Percentiles rank a stretch among this genome's conserved stretches.
Conservation (phyloP, 30 jellyfish, hydroid and myxozoan species). For the Turritopsis rubra region DNA sequence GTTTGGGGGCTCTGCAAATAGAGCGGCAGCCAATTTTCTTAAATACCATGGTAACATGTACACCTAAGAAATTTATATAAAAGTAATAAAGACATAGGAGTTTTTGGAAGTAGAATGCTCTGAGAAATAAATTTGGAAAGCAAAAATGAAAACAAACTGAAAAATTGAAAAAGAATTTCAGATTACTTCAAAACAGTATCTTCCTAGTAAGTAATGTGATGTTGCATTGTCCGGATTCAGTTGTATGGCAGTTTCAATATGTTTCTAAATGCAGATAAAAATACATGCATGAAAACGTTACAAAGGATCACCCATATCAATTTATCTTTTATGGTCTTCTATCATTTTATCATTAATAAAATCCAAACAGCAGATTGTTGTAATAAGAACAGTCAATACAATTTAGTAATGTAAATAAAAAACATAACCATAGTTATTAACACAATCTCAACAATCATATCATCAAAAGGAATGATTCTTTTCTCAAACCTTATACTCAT, state of each 20-base stretch:
- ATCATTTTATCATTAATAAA: too few species aligned
- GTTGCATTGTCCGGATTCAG: constrained; percentile 77
- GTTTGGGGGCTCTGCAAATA: constrained; percentile 84
- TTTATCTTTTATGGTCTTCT: background rate
- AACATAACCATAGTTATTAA: too few species aligned
- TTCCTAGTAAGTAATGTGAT: constrained; percentile 70
- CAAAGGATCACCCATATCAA: background rate
- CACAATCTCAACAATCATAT: too few species aligned
- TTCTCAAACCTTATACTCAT: constrained; percentile 48
- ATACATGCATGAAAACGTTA: background rate
- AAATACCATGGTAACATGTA: constrained; percentile 95
- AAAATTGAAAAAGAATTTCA: background rate
- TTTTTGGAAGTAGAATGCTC: background rate
- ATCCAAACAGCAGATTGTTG: too few species aligned
- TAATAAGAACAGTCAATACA: too few species aligned
- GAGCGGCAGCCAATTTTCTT: constrained; percentile 80
- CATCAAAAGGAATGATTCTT: too few species aligned
- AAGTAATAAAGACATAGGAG: background rate
- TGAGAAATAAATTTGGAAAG: background rate
- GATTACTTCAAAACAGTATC: constrained; percentile 91
- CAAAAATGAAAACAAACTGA: background rate
- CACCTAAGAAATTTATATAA: constrained; percentile 37
- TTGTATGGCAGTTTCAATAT: constrained; percentile 73
- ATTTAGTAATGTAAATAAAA: too few species aligned
- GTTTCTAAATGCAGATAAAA: constrained; percentile 41